Evolutionary conservation across 2,797 vertebrate genomes (phyloP).

Genomic region (Poeciliopsis paucimaculata): DNA sequence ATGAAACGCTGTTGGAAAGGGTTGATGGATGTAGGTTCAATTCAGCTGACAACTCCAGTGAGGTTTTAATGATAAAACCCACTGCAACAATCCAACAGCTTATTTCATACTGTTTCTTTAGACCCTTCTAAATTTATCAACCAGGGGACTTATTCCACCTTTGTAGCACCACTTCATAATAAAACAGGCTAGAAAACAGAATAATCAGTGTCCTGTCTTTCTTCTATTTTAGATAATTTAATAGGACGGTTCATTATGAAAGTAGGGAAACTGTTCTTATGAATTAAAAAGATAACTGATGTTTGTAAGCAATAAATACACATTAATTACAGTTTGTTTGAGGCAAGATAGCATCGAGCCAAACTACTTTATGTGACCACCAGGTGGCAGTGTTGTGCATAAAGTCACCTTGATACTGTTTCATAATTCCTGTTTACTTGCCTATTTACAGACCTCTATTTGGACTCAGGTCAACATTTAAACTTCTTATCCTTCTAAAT

Average conservation of each 20-base stretch:
- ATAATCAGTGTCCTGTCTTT: background rate
- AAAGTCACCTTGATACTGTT: background rate
- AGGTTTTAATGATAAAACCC: background rate
- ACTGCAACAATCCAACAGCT: background rate
- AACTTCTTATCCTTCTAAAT: background rate
- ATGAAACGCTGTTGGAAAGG: constrained; percentile 4
- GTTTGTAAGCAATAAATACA: background rate
- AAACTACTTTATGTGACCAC: constrained; percentile 14
- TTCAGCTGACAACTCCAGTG: constrained; percentile 15
- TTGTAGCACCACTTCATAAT: constrained; percentile 19
- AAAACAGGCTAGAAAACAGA: constrained; percentile 9
- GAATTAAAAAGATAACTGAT: background rate
- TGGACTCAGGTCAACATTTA: constrained; percentile 31
- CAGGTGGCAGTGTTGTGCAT: constrained; percentile 34
- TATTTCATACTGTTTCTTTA: constrained; percentile 28
- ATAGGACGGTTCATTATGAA: background rate
- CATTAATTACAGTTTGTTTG: background rate
- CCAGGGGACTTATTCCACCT: background rate
- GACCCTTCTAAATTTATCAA: constrained; percentile 9
- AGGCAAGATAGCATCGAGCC: background rate
- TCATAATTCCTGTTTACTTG: constrained; percentile 39
- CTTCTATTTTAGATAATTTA: background rate
- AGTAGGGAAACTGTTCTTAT: background rate
- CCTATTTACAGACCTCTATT: constrained; percentile 55
- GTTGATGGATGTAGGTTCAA: constrained; percentile 1